Percentiles rank a stretch among this genome's conserved stretches.
These are phyloP conservation scores for Choristoneura fumiferana DNA, from an alignment of 1,140 invertebrate genomes.

Conservation along the genomic window DNA sequence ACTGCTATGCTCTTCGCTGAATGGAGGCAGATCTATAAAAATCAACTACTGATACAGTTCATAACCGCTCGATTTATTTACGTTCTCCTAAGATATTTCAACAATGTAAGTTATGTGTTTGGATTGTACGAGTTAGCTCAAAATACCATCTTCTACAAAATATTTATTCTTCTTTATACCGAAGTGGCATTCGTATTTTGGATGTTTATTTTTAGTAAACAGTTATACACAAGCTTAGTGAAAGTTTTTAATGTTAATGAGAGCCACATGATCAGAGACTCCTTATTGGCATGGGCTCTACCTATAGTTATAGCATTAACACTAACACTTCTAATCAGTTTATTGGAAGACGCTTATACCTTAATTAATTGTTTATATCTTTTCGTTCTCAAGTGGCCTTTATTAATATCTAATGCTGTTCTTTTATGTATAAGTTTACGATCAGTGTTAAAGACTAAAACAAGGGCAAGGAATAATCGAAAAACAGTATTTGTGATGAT, in stretches of 20 bases:
- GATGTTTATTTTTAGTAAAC: constrained; percentile 63
- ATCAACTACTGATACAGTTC: constrained; percentile 62
- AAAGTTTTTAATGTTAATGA: constrained; percentile 47
- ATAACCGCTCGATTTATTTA: constrained; percentile 58
- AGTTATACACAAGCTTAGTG: constrained; percentile 58
- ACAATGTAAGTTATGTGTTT: constrained; percentile 36
- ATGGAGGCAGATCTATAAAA: constrained; percentile 60
- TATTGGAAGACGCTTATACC: constrained; percentile 22
- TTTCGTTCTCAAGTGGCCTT: constrained; percentile 57
- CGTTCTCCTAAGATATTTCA: constrained; percentile 39
- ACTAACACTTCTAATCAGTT: not conserved
- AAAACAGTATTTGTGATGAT: constrained; percentile 54
- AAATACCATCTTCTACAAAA: constrained; percentile 26
- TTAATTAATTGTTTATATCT: constrained; percentile 38
- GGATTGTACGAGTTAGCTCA: constrained; percentile 15
- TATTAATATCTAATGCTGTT: constrained; percentile 46
- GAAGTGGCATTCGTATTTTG: constrained; percentile 51
- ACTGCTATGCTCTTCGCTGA: constrained; percentile 52
- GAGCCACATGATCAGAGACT: constrained; percentile 38
- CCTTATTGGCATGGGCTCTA: constrained; percentile 43
- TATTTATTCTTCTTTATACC: constrained; percentile 40
- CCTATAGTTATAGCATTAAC: constrained; percentile 31
- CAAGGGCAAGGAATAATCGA: constrained; percentile 39
- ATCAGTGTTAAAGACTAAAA: constrained; percentile 45
- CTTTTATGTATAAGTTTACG: constrained; percentile 46